phyloP scores from a whole-genome alignment of 2,797 vertebrate genomes.

The Cuculus canorus region DNA sequence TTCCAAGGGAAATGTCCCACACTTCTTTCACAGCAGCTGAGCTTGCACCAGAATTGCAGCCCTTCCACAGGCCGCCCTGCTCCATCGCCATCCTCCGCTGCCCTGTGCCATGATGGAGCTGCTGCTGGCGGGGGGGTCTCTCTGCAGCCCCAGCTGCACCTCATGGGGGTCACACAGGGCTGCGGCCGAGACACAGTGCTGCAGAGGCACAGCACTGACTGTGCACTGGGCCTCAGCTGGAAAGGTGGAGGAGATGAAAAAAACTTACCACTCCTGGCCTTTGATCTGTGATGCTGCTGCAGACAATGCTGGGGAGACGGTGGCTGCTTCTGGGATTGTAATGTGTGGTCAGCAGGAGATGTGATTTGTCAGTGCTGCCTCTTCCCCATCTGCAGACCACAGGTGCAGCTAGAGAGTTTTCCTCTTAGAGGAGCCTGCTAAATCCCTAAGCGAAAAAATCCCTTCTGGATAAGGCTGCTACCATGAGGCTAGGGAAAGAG shows the following conservation, averaged over 20 bases:
- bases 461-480: background rate
- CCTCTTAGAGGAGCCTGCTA: background rate
- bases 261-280: background rate
- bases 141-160: background rate
- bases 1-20: background rate
- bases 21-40: background rate
- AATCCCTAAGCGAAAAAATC: background rate
- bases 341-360: background rate
- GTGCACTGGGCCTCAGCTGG: background rate
- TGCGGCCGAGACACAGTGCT: background rate
- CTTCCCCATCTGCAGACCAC: background rate
- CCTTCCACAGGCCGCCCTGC: background rate
- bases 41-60: background rate
- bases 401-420: rapidly evolving
- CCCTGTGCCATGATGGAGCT: background rate
- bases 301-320: background rate
- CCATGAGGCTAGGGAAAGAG: background rate
- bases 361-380: background rate
- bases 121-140: background rate
- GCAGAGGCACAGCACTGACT: rapidly evolving
- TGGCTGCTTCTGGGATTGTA: background rate
- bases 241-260: background rate
- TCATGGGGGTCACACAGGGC: rapidly evolving
- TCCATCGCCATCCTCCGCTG: background rate
- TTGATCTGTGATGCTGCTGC: background rate